Conservation (phyloP, 2,797 vertebrate species). For the Rhinella marina region DNA sequence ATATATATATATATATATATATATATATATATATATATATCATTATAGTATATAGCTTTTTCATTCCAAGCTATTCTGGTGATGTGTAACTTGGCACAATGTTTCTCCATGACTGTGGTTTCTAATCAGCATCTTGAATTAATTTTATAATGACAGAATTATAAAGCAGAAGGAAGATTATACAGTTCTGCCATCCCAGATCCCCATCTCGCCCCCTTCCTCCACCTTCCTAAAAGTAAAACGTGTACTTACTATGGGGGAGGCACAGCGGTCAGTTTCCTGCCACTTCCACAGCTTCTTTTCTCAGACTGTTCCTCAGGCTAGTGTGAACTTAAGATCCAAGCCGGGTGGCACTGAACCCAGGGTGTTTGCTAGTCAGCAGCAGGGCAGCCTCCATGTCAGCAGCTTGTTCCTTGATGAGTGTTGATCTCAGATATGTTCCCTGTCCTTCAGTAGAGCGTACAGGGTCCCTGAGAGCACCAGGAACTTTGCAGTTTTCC, state of each 20-base stretch:
- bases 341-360: not conserved
- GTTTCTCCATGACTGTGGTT: not conserved
- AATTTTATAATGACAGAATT: not conserved
- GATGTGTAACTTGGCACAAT: not conserved
- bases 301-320: not conserved
- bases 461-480: not conserved
- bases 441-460: not conserved
- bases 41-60: not conserved
- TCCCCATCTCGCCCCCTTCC: slow-evolving; percentile 21
- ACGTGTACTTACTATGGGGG: slow-evolving; percentile 38
- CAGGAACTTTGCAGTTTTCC: not conserved
- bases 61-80: not conserved
- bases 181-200: not conserved
- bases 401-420: slow-evolving; percentile 11
- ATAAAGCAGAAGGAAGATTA: not conserved
- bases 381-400: slow-evolving; percentile 33
- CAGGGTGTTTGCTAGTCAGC: not conserved
- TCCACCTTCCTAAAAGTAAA: slow-evolving; percentile 7
- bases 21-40: not conserved
- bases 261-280: not conserved
- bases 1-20: too few species aligned
- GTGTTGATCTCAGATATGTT: not conserved
- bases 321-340: slow-evolving; percentile 9
- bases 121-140: not conserved
- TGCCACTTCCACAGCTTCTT: not conserved